Percentiles rank a stretch among this genome's conserved stretches.
Conservation (phyloP, 2,797 vertebrate genomes). For the Emys orbicularis region DNA sequence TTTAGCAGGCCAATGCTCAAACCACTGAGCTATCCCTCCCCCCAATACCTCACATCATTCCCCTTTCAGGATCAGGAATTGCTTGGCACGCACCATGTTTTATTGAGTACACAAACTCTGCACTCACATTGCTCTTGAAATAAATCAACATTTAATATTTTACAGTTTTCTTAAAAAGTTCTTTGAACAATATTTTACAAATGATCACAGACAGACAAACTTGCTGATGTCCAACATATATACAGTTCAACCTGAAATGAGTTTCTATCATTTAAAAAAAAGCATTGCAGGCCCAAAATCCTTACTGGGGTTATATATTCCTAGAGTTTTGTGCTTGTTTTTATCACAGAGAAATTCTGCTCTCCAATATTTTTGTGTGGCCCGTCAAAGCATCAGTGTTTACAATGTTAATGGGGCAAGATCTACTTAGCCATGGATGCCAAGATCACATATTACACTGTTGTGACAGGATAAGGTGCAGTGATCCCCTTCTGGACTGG, state of each 20-base stretch:
- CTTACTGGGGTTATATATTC: not conserved
- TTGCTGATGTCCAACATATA: not conserved
- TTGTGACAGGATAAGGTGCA: conserved; percentile 17
- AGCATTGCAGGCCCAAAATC: conserved; percentile 8
- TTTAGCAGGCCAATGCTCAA: too few species aligned
- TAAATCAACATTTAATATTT: conserved; percentile 73
- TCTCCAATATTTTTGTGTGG: not conserved
- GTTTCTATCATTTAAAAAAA: conserved; percentile 3
- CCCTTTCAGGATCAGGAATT: not conserved
- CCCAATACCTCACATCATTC: not conserved
- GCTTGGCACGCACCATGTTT: not conserved
- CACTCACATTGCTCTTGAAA: conserved; percentile 9
- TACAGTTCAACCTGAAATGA: conserved; percentile 31
- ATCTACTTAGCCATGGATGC: not conserved
- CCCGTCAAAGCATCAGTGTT: not conserved
- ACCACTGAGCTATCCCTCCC: too few species aligned
- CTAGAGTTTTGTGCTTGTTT: not conserved
- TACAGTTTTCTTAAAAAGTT: conserved; percentile 55
- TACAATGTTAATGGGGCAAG: not conserved
- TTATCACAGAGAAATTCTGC: not conserved
- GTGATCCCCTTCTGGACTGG: not conserved
- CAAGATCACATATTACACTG: not conserved
- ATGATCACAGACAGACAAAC: conserved; percentile 8
- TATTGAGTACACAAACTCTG: not conserved
- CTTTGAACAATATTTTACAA: conserved; percentile 66